Conservation (phyloP, 2,113 vertebrate genomes). For the Monarcha castaneiventris region DNA sequence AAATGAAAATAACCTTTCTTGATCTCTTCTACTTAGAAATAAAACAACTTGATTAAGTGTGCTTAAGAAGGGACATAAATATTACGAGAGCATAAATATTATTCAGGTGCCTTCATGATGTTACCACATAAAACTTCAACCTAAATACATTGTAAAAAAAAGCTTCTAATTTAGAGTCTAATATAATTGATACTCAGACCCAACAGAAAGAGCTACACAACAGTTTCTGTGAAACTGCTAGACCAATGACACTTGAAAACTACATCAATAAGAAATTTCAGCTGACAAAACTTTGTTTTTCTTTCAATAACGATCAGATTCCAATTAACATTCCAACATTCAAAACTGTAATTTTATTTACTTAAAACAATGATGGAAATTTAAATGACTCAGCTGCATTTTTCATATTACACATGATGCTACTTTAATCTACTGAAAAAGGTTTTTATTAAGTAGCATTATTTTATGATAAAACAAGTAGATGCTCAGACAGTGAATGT, state of each 20-base stretch:
- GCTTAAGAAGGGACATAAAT: neutral
- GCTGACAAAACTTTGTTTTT: neutral
- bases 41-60: neutral
- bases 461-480: neutral
- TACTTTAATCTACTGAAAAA: neutral
- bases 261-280: neutral
- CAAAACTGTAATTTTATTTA: neutral
- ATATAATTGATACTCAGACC: fast-evolving
- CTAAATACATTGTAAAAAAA: neutral
- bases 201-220: neutral
- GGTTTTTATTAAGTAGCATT: neutral
- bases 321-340: neutral
- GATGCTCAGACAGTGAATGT: neutral
- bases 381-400: neutral
- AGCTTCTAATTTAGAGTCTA: neutral
- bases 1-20: neutral
- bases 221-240: neutral
- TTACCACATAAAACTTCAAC: neutral
- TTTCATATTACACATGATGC: neutral
- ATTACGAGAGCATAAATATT: neutral
- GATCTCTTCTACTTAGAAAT: neutral
- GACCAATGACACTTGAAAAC: neutral
- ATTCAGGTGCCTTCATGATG: neutral
- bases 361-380: neutral
- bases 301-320: neutral